These are phyloP conservation scores for Nemurella pictetii DNA, from an alignment of 2,888 invertebrate species.

Conservation along the genomic window DNA sequence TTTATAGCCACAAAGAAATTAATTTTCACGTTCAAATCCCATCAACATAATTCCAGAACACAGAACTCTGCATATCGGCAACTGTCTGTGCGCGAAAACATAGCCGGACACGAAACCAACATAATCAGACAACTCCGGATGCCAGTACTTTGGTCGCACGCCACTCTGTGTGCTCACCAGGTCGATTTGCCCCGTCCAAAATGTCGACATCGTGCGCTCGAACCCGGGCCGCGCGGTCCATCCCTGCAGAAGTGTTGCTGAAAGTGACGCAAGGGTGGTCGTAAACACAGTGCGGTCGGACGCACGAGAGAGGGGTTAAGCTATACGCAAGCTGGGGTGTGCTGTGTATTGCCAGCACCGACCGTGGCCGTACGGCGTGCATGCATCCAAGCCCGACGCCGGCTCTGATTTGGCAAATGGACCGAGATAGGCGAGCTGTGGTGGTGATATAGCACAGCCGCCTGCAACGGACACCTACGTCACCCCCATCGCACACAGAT, in stretches of 20 bases:
- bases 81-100: no score
- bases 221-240: not conserved
- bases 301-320: no score
- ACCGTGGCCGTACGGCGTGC: not conserved
- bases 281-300: not conserved
- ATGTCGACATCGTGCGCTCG: not conserved
- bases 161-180: no score
- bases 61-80: no score
- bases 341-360: not conserved
- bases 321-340: no score
- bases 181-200: not conserved
- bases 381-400: not conserved
- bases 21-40: no score
- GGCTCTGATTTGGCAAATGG: not conserved
- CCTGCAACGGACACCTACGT: not conserved
- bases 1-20: no score
- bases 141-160: no score
- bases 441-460: not conserved
- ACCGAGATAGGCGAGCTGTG: not conserved
- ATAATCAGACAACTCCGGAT: no score
- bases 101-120: no score
- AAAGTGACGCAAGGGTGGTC: not conserved
- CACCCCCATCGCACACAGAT: not conserved
- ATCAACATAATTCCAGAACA: no score
- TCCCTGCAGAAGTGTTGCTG: not conserved